phyloP scores from a whole-genome alignment of 2,888 invertebrate genomes.

The Pomacea canaliculata region DNA sequence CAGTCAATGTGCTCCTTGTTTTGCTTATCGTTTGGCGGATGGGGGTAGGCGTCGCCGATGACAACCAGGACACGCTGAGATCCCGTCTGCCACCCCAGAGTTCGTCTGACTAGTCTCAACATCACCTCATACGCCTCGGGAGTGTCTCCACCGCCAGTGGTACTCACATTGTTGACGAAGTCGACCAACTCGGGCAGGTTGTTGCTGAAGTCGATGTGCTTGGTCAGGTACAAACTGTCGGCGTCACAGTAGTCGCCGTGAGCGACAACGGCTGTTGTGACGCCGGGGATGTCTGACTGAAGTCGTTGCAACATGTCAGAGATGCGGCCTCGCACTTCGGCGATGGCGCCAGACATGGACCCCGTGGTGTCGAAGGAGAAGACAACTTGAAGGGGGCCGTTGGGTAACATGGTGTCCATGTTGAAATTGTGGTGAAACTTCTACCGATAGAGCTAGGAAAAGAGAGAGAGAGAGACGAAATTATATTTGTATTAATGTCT shows the following conservation, averaged over 20 bases:
- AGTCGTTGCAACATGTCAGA: constrained; percentile 61
- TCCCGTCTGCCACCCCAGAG: constrained; percentile 59
- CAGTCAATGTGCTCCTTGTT: constrained; percentile 58
- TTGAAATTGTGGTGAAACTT: neutral
- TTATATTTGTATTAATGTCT: no score
- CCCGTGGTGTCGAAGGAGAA: constrained; percentile 35
- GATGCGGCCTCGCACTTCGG: constrained; percentile 55
- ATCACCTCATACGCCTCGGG: constrained; percentile 66
- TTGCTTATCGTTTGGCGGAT: constrained; percentile 47
- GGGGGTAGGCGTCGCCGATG: constrained; percentile 64
- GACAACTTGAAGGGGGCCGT: constrained; percentile 32
- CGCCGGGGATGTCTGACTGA: constrained; percentile 60
- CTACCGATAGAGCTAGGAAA: no score
- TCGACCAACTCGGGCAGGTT: constrained; percentile 44
- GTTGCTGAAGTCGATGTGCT: constrained; percentile 50
- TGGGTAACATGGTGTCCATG: constrained; percentile 27
- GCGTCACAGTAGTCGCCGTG: constrained; percentile 68
- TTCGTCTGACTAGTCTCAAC: constrained; percentile 48
- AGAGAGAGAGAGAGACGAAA: no score
- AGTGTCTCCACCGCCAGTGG: constrained; percentile 61
- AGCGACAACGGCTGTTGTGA: constrained; percentile 61
- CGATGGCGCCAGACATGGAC: constrained; percentile 38
- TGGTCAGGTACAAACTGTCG: constrained; percentile 61
- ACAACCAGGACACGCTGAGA: constrained; percentile 56
- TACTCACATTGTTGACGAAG: constrained; percentile 51